A percentile compares a stretch with the other conserved stretches of the same genome.
phyloP scores from a whole-genome alignment of 2,113 vertebrate species.

The Rhynchomys soricoides region DNA sequence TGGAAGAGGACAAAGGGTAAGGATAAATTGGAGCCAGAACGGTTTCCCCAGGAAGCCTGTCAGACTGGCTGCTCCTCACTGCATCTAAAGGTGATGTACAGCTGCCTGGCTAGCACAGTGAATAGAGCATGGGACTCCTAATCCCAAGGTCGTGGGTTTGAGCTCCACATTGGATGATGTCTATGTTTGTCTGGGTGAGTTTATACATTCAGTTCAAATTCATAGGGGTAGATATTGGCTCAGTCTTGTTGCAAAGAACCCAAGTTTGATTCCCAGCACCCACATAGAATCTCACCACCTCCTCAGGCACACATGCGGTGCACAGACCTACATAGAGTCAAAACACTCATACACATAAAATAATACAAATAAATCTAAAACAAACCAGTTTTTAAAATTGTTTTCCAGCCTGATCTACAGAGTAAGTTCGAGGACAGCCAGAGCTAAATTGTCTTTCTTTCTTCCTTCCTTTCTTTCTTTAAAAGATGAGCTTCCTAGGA shows the following conservation, averaged over 20 bases:
- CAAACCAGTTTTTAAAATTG: neutral
- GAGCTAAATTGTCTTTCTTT: neutral
- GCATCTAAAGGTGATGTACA: neutral
- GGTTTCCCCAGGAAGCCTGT: neutral
- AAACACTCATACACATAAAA: neutral
- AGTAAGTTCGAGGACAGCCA: neutral
- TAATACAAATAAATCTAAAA: neutral
- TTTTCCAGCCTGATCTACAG: neutral
- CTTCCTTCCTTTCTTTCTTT: neutral
- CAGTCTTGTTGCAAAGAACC: neutral
- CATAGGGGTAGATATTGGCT: neutral
- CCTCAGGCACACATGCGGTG: too few relatives aligned
- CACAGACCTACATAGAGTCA: neutral
- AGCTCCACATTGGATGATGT: neutral
- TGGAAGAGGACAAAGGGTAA: constrained; percentile 62
- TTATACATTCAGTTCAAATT: neutral
- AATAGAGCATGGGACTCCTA: too few relatives aligned
- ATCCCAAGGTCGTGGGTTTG: neutral
- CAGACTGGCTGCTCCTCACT: neutral
- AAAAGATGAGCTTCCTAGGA: neutral
- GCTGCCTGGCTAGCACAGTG: neutral
- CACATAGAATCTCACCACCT: neutral
- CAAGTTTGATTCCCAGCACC: neutral
- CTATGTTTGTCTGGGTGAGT: neutral
- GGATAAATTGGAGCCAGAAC: constrained; percentile 26